Percentiles rank a stretch among this genome's conserved stretches.
phyloP scores from a whole-genome alignment of 2,113 vertebrate genomes.

The Oncorhynchus nerka region DNA sequence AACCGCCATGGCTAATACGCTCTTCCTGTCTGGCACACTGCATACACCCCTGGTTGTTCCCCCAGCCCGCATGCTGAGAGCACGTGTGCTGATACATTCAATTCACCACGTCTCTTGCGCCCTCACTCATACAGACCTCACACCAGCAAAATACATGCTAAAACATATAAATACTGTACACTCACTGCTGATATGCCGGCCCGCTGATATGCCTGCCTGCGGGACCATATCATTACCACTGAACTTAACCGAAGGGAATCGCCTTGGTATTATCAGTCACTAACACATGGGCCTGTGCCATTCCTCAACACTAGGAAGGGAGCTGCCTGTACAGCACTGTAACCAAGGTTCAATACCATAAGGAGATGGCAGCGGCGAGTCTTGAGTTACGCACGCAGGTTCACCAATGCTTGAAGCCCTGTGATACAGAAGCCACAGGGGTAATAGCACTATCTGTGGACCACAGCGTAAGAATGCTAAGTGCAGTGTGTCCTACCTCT shows the following conservation, averaged over 20 bases:
- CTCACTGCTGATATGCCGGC: too few species aligned
- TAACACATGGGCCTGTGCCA: background rate
- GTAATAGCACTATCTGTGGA: background rate
- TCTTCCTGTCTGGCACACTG: background rate
- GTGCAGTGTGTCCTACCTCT: background rate
- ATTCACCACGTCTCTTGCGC: too few species aligned
- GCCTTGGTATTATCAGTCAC: background rate
- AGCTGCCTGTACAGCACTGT: too few species aligned
- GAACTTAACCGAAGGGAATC: background rate
- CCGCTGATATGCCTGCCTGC: background rate
- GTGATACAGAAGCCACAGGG: background rate
- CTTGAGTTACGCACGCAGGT: too few species aligned
- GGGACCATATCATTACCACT: background rate
- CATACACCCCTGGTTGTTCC: background rate
- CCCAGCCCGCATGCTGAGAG: background rate
- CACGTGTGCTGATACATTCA: background rate
- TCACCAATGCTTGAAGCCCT: background rate
- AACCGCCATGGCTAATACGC: background rate
- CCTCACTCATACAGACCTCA: too few species aligned
- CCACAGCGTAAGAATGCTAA: background rate
- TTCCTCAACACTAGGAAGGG: too few species aligned
- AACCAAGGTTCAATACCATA: too few species aligned
- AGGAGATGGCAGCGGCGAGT: too few species aligned
- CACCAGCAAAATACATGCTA: too few species aligned
- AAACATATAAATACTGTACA: too few species aligned